phyloP scores from a whole-genome alignment of 2,113 vertebrate species.

The Damaliscus lunatus region DNA sequence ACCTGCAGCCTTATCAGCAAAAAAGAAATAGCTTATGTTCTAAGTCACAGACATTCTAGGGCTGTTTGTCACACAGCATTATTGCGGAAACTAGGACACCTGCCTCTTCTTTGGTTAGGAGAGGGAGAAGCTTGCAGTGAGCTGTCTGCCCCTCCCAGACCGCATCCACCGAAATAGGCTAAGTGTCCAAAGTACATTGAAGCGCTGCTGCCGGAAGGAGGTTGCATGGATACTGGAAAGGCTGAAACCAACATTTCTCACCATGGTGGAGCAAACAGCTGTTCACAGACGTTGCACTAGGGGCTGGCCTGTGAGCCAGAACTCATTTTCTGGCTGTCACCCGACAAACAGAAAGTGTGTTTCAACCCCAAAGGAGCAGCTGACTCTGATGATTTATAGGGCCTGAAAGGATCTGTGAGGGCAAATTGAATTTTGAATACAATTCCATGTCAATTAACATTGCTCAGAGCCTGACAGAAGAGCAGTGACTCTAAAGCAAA shows the following conservation, averaged over 20 bases:
- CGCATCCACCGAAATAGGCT: accelerated
- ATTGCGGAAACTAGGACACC: neutral
- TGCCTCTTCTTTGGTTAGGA: neutral
- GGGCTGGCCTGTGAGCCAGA: neutral
- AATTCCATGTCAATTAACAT: conserved; percentile 71
- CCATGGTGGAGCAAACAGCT: neutral
- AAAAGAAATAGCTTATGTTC: neutral
- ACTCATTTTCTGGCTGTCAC: neutral
- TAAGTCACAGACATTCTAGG: too few relatives aligned
- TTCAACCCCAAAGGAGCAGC: conserved; percentile 42
- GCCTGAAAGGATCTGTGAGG: conserved; percentile 67
- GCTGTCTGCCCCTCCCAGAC: neutral
- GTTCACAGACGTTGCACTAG: neutral
- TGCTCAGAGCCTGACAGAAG: conserved; percentile 57
- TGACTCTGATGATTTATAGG: conserved; percentile 64
- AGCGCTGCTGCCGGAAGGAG: neutral
- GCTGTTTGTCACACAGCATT: neutral
- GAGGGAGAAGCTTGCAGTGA: neutral
- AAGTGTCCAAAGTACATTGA: accelerated
- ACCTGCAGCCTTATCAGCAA: neutral
- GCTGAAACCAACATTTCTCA: neutral
- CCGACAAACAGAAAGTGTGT: neutral
- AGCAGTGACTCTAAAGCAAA: conserved; percentile 65
- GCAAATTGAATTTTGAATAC: conserved; percentile 73
- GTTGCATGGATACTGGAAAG: accelerated